These are phyloP conservation scores for Synergus laeviventris DNA, from an alignment of 2,888 invertebrate genomes.

Conservation along the genomic window DNA sequence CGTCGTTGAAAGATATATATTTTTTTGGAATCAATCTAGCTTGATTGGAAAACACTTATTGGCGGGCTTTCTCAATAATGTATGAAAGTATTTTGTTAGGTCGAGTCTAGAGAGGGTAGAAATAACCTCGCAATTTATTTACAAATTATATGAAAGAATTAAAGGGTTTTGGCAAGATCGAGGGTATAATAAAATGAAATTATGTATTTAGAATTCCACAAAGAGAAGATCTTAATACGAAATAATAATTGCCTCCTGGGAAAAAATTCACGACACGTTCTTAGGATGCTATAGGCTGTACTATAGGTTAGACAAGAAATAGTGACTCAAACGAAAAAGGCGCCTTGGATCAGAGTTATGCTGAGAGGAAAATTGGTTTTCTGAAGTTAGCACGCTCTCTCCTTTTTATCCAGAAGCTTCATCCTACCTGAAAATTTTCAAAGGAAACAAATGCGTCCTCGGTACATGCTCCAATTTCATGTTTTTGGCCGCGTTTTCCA, in stretches of 20 bases:
- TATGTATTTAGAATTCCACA: no score
- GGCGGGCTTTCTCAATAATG: no score
- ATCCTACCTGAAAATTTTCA: constrained; percentile 8
- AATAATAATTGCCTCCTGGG: not conserved
- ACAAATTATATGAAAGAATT: not conserved
- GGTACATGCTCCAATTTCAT: not conserved
- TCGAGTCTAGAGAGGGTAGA: no score
- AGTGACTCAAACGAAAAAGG: not conserved
- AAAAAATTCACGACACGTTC: constrained; percentile 4
- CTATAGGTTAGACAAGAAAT: constrained; percentile 18
- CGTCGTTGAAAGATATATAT: not conserved
- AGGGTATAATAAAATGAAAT: no score
- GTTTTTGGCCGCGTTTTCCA: not conserved
- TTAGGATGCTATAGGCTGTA: not conserved
- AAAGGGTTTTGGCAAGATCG: not conserved
- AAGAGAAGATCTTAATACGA: not conserved
- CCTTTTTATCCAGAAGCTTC: constrained; percentile 12
- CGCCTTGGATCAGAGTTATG: not conserved
- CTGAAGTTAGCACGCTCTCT: constrained; percentile 7
- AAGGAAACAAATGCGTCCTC: not conserved
- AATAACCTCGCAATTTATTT: not conserved
- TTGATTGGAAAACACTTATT: no score
- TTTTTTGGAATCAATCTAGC: no score
- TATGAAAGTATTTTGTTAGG: no score
- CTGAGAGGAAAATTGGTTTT: constrained; percentile 16